Evolutionary conservation across 2,797 vertebrate genomes (phyloP), one percentile per base, ranked within the genome.

Genomic region (Sebastes nivosus): DNA sequence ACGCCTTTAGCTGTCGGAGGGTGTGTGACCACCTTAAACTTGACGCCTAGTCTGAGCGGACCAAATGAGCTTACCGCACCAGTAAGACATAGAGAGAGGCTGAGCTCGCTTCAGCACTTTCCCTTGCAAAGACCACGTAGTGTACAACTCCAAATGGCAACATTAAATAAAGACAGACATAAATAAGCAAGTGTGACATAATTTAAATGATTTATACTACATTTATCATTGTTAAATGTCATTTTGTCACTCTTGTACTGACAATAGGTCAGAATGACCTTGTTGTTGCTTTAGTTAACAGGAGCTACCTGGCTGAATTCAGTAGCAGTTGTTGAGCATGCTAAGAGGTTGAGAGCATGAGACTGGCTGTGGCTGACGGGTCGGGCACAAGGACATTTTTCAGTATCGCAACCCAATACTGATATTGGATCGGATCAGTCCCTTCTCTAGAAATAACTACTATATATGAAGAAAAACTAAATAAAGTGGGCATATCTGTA

Each of bases 1-100:
- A 85, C 64, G 75, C 63, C 11, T 71, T 61, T 8, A 72, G 79
- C 79, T 76, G 30, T n/a, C 4, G 22, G 24, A 63, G 67, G 42
- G 42, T 58, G 72, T 68, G 42, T 55, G 69, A 20, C 61, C 68
- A 63, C 36, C 52, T 76, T 46, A 66, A 3, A 72, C 61, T 59
- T 75, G 32, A 73, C 13, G 12, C 77, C 16, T 61, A 12, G 60
- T 75, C 25, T 73, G 46, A 68, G 57, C 30, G 71, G 25, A 24
- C 13, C 5, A 55, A 18, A 55, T 80, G 12, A 79, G 12, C 34
- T 75, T 73, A 80, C n/a, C 20, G n/a, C 60, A n/a, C 36, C 18
- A 72, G 69, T n/a, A 60, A 75, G 52, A 75, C 42, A 1, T 20
- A n/a, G 50, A 52, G 10, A 73, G 46, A 38, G 24, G 20, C 32